Percentiles rank a stretch among this genome's conserved stretches.
These are phyloP conservation scores for Seriola quinqueradiata DNA, from an alignment of 2,113 vertebrate genomes.

Conservation along the genomic window DNA sequence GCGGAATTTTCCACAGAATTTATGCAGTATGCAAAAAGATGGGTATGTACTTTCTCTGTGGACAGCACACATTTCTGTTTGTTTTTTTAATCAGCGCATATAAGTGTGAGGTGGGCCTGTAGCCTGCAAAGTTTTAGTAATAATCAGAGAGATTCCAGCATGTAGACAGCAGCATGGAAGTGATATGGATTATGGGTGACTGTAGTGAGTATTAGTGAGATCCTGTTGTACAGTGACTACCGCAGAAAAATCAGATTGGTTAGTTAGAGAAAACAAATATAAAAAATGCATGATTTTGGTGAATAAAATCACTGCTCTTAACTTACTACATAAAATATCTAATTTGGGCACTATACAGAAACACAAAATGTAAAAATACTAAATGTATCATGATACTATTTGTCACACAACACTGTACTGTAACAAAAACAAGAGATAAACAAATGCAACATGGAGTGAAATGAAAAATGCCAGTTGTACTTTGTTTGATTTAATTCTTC, in stretches of 20 bases:
- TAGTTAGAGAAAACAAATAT: background rate
- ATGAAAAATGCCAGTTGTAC: constrained; percentile 56
- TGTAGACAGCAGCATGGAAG: constrained; percentile 13
- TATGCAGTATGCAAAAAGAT: constrained; percentile 82
- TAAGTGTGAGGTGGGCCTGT: constrained; percentile 29
- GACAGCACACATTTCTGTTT: constrained; percentile 62
- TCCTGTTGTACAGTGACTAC: background rate
- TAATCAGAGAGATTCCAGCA: constrained; percentile 28
- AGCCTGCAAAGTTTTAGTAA: constrained; percentile 22
- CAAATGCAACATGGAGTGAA: constrained; percentile 13
- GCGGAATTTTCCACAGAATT: constrained; percentile 85
- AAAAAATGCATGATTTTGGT: background rate
- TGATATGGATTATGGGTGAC: constrained; percentile 18
- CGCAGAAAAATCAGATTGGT: constrained; percentile 2
- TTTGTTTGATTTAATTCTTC: constrained; percentile 64
- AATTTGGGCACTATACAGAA: background rate
- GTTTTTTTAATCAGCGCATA: constrained; percentile 60
- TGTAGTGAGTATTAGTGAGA: background rate
- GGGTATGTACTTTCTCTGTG: constrained; percentile 64
- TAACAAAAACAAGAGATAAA: constrained; percentile 44
- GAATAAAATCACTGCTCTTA: background rate
- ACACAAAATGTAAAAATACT: background rate
- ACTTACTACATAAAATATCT: background rate
- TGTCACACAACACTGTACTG: background rate
- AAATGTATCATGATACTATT: too few relatives aligned